Evolutionary conservation across 2,113 vertebrate genomes (phyloP), one percentile per base, ranked within the genome.

Genomic region (Grus americana): DNA sequence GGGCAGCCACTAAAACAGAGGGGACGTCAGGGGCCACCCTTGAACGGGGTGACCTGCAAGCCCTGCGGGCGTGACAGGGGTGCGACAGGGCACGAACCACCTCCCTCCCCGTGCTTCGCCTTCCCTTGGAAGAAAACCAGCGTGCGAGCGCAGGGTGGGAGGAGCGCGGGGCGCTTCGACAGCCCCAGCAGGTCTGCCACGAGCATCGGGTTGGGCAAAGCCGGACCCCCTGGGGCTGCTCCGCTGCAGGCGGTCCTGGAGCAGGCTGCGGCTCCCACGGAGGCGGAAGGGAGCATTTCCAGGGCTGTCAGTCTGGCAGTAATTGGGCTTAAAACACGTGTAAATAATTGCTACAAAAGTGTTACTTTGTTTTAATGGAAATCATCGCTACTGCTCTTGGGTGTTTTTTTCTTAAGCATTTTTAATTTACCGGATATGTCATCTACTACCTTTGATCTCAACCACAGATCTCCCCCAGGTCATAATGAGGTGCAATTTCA

Each of bases 111-210:
- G 1, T 1, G 5, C 38, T 59, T 59, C 46, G 46, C 26, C 54
- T 44, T 49, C n/a, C 32, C 22, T 44, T 17, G 36, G 30, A 61
- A 67, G 66, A 49, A 73, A 47, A 66, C 7, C 4, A 17, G 46
- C 0, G 5, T 9, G 4, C 1, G 6, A 40, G 24, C 4, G 7
- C 21, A 11, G 0, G 1, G 21, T 24, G 24, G 21, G 62, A 50
- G n/a, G 36, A 38, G 47, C 40, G 30, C 0, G 1, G 66, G 36
- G 8, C 1, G 2, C 38, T 57, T 21, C 0, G 6, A 22, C 22
- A 40, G n/a, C 30, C 49, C 23, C 61, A 24, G 44, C 11, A 4
- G 49, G 18, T 63, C 58, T 46, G 44, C 16, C 44, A 21, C 0
- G 3, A 46, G 32, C 34, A 26, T 5, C 17, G 20, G 46, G 19